These are phyloP conservation scores for Plumapathes pennacea DNA, from an alignment of 92 coral and sea anemone genomes.

Conservation along the genomic window DNA sequence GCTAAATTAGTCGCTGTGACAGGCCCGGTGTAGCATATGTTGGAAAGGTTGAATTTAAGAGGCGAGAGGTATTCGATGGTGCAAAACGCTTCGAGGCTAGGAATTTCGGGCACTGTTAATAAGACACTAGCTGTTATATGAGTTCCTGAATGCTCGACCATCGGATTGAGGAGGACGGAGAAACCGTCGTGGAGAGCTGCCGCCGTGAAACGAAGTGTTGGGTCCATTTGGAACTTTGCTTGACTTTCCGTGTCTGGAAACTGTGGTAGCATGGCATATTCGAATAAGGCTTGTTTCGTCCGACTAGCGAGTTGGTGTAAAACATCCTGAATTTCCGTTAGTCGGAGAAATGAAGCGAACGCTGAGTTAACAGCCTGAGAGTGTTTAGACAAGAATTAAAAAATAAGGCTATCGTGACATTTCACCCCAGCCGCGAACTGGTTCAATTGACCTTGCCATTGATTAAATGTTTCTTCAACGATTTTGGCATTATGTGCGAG, in stretches of 20 bases:
- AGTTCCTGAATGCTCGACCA: slow-evolving; percentile 7
- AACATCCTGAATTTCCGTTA: slow-evolving; percentile 27
- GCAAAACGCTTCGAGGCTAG: slow-evolving; percentile 3
- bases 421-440: not conserved
- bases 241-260: slow-evolving; percentile 15
- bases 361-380: slow-evolving; percentile 26
- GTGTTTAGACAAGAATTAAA: slow-evolving; percentile 23
- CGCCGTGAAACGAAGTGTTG: slow-evolving; percentile 5
- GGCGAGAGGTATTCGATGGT: slow-evolving; percentile 15
- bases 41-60: slow-evolving; percentile 21
- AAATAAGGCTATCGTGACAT: slow-evolving; percentile 4
- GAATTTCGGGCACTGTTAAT: slow-evolving; percentile 5
- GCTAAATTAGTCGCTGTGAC: slow-evolving; percentile 18
- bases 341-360: slow-evolving; percentile 8
- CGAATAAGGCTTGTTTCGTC: slow-evolving; percentile 11
- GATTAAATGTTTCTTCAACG: slow-evolving; percentile 7
- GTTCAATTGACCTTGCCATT: slow-evolving; percentile 1
- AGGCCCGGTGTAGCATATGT: slow-evolving; percentile 16
- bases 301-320: slow-evolving; percentile 19
- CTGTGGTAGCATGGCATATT: slow-evolving; percentile 11
- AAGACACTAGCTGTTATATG: slow-evolving; percentile 3
- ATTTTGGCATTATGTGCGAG: not conserved
- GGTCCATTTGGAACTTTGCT: not conserved
- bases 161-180: slow-evolving; percentile 12
- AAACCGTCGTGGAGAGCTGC: slow-evolving; percentile 13